A percentile compares a stretch with the other conserved stretches of the same genome.
phyloP scores from a whole-genome alignment of 1,140 invertebrate genomes.

The Phortica variegata region DNA sequence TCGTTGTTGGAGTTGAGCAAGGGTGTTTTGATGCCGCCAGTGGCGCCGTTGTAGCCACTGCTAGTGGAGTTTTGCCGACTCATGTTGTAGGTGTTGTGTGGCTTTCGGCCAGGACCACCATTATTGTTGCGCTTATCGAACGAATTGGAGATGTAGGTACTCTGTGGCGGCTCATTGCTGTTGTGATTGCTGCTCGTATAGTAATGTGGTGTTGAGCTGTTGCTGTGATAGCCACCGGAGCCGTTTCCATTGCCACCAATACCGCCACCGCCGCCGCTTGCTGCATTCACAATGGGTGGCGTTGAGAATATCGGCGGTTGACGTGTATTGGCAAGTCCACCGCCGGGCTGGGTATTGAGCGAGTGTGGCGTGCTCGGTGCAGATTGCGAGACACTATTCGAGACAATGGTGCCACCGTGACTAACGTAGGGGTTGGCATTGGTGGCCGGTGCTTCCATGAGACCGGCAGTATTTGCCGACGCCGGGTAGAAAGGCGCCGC shows the following conservation, averaged over 20 bases:
- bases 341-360: background rate
- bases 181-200: slow-evolving; percentile 28
- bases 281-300: slow-evolving; percentile 29
- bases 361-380: slow-evolving; percentile 47
- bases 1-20: slow-evolving; percentile 44
- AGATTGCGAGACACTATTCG: slow-evolving; percentile 34
- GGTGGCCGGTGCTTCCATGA: background rate
- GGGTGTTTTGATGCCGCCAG: slow-evolving; percentile 35
- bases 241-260: slow-evolving; percentile 1
- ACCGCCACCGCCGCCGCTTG: too few species aligned
- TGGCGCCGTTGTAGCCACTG: slow-evolving; percentile 34
- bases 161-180: slow-evolving; percentile 14
- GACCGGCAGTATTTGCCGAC: background rate
- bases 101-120: slow-evolving; percentile 20
- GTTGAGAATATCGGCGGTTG: slow-evolving; percentile 53
- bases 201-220: slow-evolving; percentile 45
- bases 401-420: slow-evolving; percentile 21
- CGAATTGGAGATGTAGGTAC: slow-evolving; percentile 1
- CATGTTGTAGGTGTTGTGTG: slow-evolving; percentile 38
- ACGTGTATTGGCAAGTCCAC: slow-evolving; percentile 23
- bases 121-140: slow-evolving; percentile 50
- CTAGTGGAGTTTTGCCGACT: slow-evolving; percentile 38
- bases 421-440: slow-evolving; percentile 1
- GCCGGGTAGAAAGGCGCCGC: slow-evolving; percentile 40
- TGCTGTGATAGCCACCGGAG: slow-evolving; percentile 38